A percentile compares a stretch with the other conserved stretches of the same genome.
phyloP scores from a whole-genome alignment of 1,140 invertebrate species.

The Orchestia grillus region DNA sequence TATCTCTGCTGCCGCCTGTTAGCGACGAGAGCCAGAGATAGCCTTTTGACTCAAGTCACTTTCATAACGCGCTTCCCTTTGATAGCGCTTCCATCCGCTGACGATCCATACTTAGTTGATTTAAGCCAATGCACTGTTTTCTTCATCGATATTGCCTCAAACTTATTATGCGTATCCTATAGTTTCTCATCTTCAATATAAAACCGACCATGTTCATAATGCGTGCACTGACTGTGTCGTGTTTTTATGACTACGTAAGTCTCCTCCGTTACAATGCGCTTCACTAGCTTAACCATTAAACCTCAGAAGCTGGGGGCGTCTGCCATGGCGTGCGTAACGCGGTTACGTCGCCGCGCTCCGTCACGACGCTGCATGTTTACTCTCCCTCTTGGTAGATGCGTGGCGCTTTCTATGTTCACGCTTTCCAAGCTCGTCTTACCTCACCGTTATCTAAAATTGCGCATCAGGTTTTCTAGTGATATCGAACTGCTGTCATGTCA shows the following conservation, averaged over 20 bases:
- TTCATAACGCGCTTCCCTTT: neutral
- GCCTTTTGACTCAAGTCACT: neutral
- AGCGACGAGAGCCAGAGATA: neutral
- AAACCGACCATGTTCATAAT: neutral
- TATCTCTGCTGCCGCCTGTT: neutral
- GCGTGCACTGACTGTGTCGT: neutral
- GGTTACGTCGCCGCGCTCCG: neutral
- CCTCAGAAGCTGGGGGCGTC: neutral
- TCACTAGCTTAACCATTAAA: neutral
- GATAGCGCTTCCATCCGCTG: too few species aligned
- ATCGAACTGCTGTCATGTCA: neutral
- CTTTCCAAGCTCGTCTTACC: neutral
- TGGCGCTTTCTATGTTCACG: constrained; percentile 6
- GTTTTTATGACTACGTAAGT: neutral
- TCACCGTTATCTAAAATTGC: neutral
- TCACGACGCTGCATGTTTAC: neutral
- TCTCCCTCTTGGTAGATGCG: neutral
- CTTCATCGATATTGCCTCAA: neutral
- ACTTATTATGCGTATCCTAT: neutral
- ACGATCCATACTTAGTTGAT: neutral
- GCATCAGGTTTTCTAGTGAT: neutral
- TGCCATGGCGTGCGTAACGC: neutral
- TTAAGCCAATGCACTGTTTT: neutral
- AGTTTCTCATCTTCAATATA: neutral
- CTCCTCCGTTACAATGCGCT: neutral